Evolutionary conservation across 2,113 vertebrate genomes (phyloP), one percentile per base, ranked within the genome.

Genomic region (Todiramphus saurophagus): DNA sequence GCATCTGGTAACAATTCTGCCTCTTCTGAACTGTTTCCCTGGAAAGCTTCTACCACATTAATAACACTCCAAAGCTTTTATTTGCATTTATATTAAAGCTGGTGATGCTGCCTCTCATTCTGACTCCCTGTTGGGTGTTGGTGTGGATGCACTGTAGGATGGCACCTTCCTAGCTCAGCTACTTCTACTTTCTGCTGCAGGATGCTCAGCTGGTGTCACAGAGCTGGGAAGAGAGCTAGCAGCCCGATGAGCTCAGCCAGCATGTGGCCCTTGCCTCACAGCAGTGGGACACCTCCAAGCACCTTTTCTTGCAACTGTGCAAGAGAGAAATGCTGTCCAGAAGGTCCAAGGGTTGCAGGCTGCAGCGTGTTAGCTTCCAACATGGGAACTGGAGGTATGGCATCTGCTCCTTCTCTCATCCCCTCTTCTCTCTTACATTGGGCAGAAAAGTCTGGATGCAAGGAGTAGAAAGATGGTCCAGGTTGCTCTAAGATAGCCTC

Each of bases 211-310:
- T 9, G 23, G 77, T 96, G 96, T 89, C 63, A 63, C 91, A 95
- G 96, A 87, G 89, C 95, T 91, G 94, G 96, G 96, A 87, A 84
- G 66, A 24, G 44, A 91, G 96, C 94, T 96, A 95, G 92, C 66
- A 95, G 87, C 62, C 28, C 2, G 20, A 53, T 84, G 90, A 96
- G 94, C 87, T 96, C 89, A 92, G 83, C 5, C 8, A 75, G 81
- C 89, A 68, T 1, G 2, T 1, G 2, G 59, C 11, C 6, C 53
- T 89, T 13, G 1, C 53, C 35, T 11, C 0, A 24, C 92, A 90
- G 90, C 79, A 66, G 59, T 2, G 1, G 63, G 79, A 80, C 7
- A 20, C 10, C 2, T 80, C 63, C 25, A 24, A 14, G n/a, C 0
- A 0, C n/a, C 0, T 1, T 43, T 0, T 1, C 44, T 69, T 0